Evolutionary conservation across 2,888 invertebrate species (phyloP).

Genomic region (Dyspetes luteomarginatus): DNA sequence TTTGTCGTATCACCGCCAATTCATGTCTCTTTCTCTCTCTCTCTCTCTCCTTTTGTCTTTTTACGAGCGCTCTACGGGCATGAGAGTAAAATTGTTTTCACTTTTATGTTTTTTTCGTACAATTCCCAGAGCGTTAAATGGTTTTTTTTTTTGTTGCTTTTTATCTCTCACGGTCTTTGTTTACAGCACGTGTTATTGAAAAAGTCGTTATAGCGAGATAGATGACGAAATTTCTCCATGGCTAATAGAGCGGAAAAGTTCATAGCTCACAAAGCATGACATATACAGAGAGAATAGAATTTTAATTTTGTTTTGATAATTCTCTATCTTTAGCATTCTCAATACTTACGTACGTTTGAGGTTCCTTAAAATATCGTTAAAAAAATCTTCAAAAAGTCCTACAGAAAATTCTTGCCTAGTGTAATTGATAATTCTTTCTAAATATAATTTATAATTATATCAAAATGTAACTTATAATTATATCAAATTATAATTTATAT

Average conservation of each 20-base stretch:
- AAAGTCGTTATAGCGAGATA: not conserved
- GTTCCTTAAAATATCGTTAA: no score
- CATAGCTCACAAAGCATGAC: not conserved
- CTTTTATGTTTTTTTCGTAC: slow-evolving; percentile 8
- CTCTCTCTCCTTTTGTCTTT: no score
- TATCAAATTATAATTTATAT: no score
- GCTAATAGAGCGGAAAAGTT: not conserved
- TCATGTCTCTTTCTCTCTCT: no score
- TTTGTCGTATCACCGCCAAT: not conserved
- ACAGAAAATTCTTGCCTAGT: no score
- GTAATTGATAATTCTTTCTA: no score
- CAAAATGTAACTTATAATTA: no score
- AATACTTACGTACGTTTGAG: no score
- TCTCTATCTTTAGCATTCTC: not conserved
- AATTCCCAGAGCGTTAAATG: not conserved
- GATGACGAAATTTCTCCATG: not conserved
- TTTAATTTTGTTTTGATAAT: not conserved
- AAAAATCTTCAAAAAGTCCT: no score
- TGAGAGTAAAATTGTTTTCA: not conserved
- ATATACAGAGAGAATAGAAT: no score
- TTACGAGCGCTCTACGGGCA: no score
- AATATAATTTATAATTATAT: no score
- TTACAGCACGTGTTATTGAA: not conserved
- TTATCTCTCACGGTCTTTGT: not conserved
- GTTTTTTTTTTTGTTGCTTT: not conserved